Percentiles rank a stretch among this genome's conserved stretches.
Evolutionary conservation across 2,797 vertebrate genomes (phyloP).

Genomic region (Catharus ustulatus): DNA sequence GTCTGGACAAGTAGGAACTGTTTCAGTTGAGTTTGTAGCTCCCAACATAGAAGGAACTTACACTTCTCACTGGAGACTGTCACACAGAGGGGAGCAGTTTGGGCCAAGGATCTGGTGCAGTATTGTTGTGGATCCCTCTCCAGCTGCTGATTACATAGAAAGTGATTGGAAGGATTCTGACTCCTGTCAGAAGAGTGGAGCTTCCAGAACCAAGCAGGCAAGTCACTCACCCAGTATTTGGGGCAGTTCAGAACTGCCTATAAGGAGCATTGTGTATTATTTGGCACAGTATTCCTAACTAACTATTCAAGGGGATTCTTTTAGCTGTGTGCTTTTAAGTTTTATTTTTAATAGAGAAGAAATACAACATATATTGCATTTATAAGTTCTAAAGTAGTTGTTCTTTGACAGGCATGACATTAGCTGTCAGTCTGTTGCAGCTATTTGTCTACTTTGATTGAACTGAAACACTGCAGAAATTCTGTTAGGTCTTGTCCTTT

Average conservation of each 20-base stretch:
- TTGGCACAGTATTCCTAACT: neutral
- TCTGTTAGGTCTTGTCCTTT: no score
- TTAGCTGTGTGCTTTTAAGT: neutral
- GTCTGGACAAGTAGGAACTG: conserved; percentile 90
- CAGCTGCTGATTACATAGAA: conserved; percentile 54
- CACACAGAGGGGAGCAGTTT: conserved; percentile 93
- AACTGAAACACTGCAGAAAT: no score
- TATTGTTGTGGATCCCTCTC: conserved; percentile 89
- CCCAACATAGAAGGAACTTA: conserved; percentile 94
- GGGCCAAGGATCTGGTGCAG: conserved; percentile 98
- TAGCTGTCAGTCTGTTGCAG: neutral
- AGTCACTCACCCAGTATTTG: conserved; percentile 55
- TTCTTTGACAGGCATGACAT: neutral
- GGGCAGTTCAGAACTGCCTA: neutral
- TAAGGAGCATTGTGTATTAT: neutral
- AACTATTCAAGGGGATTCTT: neutral
- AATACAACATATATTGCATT: neutral
- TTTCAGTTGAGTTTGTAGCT: conserved; percentile 93
- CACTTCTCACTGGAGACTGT: conserved; percentile 97
- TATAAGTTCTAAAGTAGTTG: neutral
- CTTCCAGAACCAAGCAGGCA: conserved; percentile 80
- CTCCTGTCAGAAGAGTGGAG: conserved; percentile 27
- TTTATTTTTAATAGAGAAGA: neutral
- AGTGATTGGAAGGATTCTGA: conserved; percentile 6
- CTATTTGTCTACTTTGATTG: no score